phyloP scores from a whole-genome alignment of 2,797 vertebrate genomes.

The Gymnocypris eckloni region DNA sequence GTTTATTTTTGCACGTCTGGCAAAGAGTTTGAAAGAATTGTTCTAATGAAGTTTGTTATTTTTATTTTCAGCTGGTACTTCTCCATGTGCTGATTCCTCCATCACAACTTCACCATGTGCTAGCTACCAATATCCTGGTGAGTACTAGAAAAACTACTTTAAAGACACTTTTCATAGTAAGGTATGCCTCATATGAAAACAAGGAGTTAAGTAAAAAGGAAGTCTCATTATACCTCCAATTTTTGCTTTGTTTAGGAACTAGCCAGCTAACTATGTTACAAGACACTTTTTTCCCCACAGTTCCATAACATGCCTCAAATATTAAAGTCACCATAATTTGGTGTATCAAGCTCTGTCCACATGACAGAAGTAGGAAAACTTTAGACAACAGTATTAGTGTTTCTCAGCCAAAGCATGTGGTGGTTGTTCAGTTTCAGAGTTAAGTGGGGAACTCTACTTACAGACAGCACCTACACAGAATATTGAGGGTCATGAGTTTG shows the following conservation, averaged over 20 bases:
- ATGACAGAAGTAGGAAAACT: not conserved
- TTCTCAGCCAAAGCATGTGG: not conserved
- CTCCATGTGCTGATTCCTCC: not conserved
- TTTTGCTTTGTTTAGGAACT: no score
- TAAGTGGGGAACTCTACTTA: not conserved
- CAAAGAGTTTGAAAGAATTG: not conserved
- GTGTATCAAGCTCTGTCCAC: not conserved
- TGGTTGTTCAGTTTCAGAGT: not conserved
- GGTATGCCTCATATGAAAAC: not conserved
- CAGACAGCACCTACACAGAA: not conserved
- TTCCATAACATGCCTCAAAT: not conserved
- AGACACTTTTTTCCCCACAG: no score
- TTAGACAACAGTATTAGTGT: not conserved
- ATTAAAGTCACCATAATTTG: not conserved
- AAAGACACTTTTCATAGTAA: not conserved
- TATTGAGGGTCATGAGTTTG: not conserved
- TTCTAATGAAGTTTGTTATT: not conserved
- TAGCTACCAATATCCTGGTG: conserved; percentile 1
- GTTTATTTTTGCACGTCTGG: not conserved
- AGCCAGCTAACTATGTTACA: no score
- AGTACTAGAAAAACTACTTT: not conserved
- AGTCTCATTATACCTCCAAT: no score
- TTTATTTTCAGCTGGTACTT: not conserved
- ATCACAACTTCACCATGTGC: not conserved
- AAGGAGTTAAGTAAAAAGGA: not conserved